These are phyloP conservation scores for Hippocampus barbouri DNA, from an alignment of 2,113 vertebrate species.

Conservation along the genomic window DNA sequence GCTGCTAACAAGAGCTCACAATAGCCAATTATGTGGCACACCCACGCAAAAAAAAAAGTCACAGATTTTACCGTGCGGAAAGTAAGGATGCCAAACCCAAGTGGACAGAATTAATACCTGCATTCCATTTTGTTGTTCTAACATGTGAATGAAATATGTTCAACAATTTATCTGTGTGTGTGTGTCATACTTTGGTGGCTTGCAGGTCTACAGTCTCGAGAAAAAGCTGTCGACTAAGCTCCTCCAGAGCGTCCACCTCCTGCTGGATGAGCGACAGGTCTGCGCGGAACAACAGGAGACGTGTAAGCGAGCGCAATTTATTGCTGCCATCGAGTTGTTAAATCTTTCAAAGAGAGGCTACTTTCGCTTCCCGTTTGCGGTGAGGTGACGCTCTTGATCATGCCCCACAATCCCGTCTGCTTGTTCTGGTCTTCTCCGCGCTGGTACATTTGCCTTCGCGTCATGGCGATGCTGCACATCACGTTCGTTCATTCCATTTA, in stretches of 20 bases:
- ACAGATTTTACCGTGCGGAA: too few species aligned
- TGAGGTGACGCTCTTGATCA: slow-evolving; percentile 97
- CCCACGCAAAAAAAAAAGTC: too few species aligned
- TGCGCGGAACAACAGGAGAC: slow-evolving; percentile 59
- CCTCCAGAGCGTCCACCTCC: slow-evolving; percentile 95
- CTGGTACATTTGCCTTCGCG: slow-evolving; percentile 93
- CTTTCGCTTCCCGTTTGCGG: slow-evolving; percentile 88
- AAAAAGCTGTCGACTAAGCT: slow-evolving; percentile 94
- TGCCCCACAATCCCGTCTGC: slow-evolving; percentile 93
- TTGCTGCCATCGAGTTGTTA: background rate
- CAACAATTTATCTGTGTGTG: background rate
- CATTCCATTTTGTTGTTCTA: background rate
- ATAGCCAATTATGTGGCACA: too few species aligned
- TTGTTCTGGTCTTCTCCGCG: slow-evolving; percentile 92
- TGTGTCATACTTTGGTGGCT: slow-evolving; percentile 84
- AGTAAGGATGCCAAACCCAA: too few species aligned
- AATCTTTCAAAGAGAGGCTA: slow-evolving; percentile 76
- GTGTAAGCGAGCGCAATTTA: background rate
- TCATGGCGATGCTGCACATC: slow-evolving; percentile 86
- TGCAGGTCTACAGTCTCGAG: slow-evolving; percentile 96
- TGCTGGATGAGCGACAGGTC: slow-evolving; percentile 94
- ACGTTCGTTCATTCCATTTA: background rate
- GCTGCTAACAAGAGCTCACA: too few species aligned
- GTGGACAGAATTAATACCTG: too few species aligned
- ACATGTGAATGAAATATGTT: background rate